Conservation (phyloP, 1,140 invertebrate species). For the Delia radicum region DNA sequence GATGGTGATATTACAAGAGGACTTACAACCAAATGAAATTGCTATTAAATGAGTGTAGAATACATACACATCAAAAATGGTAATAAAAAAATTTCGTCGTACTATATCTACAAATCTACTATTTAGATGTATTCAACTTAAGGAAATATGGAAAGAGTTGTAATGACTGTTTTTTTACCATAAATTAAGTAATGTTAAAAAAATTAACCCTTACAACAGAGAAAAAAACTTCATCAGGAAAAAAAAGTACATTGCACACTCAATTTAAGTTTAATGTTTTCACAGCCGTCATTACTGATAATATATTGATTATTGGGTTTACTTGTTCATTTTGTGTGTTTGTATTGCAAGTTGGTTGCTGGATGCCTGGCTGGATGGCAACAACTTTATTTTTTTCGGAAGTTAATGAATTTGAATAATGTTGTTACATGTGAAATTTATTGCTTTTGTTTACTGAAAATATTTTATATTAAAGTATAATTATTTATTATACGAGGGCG, state of each 20-base stretch:
- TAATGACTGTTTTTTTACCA: not conserved
- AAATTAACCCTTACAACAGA: not conserved
- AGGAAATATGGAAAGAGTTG: not conserved
- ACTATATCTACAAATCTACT: not conserved
- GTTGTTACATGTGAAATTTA: not conserved
- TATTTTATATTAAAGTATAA: too few species aligned
- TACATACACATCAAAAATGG: not conserved
- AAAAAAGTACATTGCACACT: constrained; percentile 1
- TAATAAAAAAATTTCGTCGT: not conserved
- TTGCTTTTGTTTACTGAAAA: too few species aligned
- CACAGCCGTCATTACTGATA: not conserved
- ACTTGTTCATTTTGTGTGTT: not conserved
- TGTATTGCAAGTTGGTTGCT: not conserved
- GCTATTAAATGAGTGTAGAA: not conserved
- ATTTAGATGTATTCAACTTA: not conserved
- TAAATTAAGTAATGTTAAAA: not conserved
- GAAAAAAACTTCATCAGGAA: not conserved
- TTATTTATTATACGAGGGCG: too few species aligned
- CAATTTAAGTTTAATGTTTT: constrained; percentile 5
- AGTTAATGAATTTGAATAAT: not conserved
- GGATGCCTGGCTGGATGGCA: not conserved
- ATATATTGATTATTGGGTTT: not conserved
- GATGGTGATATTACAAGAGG: not conserved
- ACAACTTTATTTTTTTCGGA: not conserved
- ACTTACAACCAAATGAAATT: not conserved